Evolutionary conservation across 2,113 vertebrate genomes (phyloP).

Genomic region (Syngnathus scovelli): DNA sequence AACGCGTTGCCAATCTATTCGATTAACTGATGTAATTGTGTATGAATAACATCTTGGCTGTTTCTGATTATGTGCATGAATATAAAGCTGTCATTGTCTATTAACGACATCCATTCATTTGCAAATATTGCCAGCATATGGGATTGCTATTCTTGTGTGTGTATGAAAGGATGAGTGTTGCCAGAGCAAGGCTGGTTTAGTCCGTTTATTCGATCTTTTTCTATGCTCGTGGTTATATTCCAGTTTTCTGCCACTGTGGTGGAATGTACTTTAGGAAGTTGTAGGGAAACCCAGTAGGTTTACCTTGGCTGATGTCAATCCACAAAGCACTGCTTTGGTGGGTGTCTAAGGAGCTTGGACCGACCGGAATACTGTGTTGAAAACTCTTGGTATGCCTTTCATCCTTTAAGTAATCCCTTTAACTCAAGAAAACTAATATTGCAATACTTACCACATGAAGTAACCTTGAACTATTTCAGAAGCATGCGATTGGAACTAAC

Average conservation of each 20-base stretch:
- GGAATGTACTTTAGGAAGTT: neutral
- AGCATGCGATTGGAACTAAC: slow-evolving; percentile 74
- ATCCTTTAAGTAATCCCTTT: slow-evolving; percentile 53
- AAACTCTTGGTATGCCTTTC: slow-evolving; percentile 55
- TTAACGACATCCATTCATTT: slow-evolving; percentile 46
- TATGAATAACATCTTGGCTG: slow-evolving; percentile 46
- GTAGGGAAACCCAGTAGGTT: slow-evolving; percentile 1
- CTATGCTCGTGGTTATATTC: neutral
- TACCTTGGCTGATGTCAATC: slow-evolving; percentile 11
- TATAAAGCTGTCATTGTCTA: slow-evolving; percentile 46
- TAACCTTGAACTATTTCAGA: slow-evolving; percentile 66
- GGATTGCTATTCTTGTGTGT: neutral
- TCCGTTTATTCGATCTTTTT: slow-evolving; percentile 2
- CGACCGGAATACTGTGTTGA: slow-evolving; percentile 29
- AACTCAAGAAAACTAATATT: slow-evolving; percentile 67
- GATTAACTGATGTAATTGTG: slow-evolving; percentile 23
- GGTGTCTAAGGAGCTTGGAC: slow-evolving; percentile 35
- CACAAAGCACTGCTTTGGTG: slow-evolving; percentile 26
- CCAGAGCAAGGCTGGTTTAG: slow-evolving; percentile 14
- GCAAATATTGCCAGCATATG: slow-evolving; percentile 23
- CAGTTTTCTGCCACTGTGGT: neutral
- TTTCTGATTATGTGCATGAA: slow-evolving; percentile 63
- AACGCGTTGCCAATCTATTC: neutral
- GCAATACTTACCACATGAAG: slow-evolving; percentile 64
- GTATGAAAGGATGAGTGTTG: slow-evolving; percentile 6